Percentiles rank a stretch among this genome's conserved stretches.
Evolutionary conservation across 92 coral and sea anemone genomes (phyloP).

Genomic region (Nematostella vectensis): DNA sequence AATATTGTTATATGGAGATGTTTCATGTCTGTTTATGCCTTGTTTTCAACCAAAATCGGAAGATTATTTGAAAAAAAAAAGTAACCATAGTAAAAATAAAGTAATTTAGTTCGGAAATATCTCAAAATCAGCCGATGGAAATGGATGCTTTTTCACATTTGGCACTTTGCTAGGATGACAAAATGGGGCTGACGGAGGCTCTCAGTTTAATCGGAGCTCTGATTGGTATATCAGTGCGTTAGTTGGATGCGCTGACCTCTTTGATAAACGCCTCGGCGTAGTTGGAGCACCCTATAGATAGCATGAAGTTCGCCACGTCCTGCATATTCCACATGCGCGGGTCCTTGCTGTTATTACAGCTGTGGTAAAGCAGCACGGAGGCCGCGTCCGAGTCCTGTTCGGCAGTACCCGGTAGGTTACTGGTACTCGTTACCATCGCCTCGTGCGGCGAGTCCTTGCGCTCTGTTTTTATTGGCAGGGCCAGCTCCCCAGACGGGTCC

Average conservation of each 20-base stretch:
- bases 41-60: background rate
- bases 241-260: conserved; percentile 74
- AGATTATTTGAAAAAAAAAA: no score
- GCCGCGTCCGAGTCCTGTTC: conserved; percentile 82
- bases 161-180: no score
- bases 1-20: no score
- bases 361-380: conserved; percentile 75
- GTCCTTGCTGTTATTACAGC: conserved; percentile 74
- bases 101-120: no score
- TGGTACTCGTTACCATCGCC: conserved; percentile 83
- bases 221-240: no score
- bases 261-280: conserved; percentile 85
- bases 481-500: conserved; percentile 10
- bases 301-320: conserved; percentile 79
- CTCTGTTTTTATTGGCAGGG: conserved; percentile 16
- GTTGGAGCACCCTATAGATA: conserved; percentile 86
- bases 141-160: no score
- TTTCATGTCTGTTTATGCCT: no score
- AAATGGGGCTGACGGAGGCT: no score
- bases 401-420: conserved; percentile 67
- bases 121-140: no score
- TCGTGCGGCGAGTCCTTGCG: conserved; percentile 70
- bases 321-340: conserved; percentile 92
- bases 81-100: no score
- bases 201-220: no score